Evolutionary conservation across 2,888 invertebrate species (phyloP).

Genomic region (Leucania comma): DNA sequence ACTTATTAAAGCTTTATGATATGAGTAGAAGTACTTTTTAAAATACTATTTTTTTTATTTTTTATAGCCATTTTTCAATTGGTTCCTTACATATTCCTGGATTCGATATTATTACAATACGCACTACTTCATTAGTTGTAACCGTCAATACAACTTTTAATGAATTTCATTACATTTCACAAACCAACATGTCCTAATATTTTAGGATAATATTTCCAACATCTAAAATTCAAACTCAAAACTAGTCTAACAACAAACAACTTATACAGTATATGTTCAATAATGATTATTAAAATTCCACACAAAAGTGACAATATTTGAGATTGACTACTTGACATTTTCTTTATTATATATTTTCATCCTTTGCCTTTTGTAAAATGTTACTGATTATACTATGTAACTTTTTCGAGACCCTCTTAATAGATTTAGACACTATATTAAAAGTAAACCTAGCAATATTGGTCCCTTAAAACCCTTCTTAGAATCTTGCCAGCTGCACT

Average conservation of each 20-base stretch:
- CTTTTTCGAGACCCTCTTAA: not conserved
- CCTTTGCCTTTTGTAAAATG: no score
- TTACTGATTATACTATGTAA: not conserved
- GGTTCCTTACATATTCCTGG: not conserved
- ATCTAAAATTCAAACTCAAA: not conserved
- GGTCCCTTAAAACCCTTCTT: slow-evolving; percentile 90
- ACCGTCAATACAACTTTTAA: not conserved
- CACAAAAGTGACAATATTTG: no score
- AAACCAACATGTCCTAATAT: slow-evolving; percentile 2
- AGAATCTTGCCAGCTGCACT: slow-evolving; percentile 95
- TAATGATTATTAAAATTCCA: not conserved
- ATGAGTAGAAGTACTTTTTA: not conserved
- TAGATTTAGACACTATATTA: slow-evolving; percentile 15
- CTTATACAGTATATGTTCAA: not conserved
- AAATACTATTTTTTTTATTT: not conserved
- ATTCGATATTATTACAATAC: no score
- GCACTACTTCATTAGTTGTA: not conserved
- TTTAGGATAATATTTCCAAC: slow-evolving; percentile 1
- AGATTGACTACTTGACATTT: not conserved
- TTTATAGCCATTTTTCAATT: not conserved
- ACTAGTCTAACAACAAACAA: slow-evolving; percentile 17
- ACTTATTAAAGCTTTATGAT: no score
- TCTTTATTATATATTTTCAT: not conserved
- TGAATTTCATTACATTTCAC: not conserved
- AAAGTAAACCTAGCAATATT: slow-evolving; percentile 70